These are phyloP conservation scores for Apodemus agrarius DNA, from an alignment of 2,797 vertebrate species.

Conservation along the genomic window DNA sequence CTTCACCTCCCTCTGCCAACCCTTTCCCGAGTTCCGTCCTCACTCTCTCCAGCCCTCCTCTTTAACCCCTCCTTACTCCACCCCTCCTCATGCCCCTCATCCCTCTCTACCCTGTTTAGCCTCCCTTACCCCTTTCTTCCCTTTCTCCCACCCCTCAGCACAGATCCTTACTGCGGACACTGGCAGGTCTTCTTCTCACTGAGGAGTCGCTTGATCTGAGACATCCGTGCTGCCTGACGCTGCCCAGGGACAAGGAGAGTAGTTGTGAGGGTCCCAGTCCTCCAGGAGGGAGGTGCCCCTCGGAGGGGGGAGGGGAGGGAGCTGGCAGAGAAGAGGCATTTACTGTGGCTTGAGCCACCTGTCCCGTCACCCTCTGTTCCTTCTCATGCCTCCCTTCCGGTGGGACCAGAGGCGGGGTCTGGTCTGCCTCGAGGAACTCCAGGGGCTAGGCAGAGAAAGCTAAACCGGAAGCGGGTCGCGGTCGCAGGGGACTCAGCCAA, in stretches of 20 bases:
- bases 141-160: neutral
- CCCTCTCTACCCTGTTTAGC: neutral
- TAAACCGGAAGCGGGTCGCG: neutral
- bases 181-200: conserved; percentile 88
- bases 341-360: conserved; percentile 46
- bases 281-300: conserved; percentile 65
- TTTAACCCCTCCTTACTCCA: neutral
- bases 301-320: neutral
- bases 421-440: neutral
- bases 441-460: neutral
- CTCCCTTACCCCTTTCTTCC: neutral
- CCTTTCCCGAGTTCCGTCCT: neutral
- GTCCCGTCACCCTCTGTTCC: conserved; percentile 7
- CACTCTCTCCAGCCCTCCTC: neutral
- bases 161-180: conserved; percentile 84
- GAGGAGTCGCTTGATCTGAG: conserved; percentile 84
- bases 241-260: conserved; percentile 81
- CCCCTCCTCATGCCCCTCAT: neutral
- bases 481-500: neutral
- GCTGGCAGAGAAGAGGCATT: conserved; percentile 62
- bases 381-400: neutral
- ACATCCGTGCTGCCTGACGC: conserved; percentile 82
- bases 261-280: conserved; percentile 38
- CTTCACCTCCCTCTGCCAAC: neutral
- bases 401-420: neutral